phyloP scores from a whole-genome alignment of 2,113 vertebrate species.

The Trichomycterus rosablanca region DNA sequence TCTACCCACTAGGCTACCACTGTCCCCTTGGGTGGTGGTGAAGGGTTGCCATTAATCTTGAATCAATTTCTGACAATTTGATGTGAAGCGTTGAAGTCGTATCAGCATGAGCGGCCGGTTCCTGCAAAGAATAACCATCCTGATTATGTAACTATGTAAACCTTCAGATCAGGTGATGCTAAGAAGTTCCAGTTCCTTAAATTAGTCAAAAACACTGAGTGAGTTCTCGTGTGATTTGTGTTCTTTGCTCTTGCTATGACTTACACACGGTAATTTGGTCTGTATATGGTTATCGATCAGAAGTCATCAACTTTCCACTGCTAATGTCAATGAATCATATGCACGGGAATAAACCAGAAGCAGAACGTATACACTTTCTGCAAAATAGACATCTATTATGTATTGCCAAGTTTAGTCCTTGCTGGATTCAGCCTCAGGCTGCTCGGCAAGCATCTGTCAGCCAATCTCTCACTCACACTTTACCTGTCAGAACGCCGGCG shows the following conservation, averaged over 20 bases:
- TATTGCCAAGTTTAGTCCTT: slow-evolving; percentile 4
- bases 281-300: slow-evolving; percentile 7
- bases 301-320: background rate
- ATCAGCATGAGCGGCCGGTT: slow-evolving; percentile 3
- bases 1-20: too few species aligned
- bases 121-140: slow-evolving; percentile 25
- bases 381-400: background rate
- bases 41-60: background rate
- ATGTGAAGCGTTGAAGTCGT: slow-evolving; percentile 3
- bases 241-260: background rate
- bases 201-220: slow-evolving; percentile 15
- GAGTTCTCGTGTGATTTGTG: slow-evolving; percentile 20
- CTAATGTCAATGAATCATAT: background rate
- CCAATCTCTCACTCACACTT: slow-evolving; percentile 48
- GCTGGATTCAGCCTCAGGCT: slow-evolving; percentile 34
- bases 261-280: slow-evolving; percentile 13
- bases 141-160: too few species aligned
- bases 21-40: too few species aligned
- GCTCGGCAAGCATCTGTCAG: slow-evolving; percentile 24
- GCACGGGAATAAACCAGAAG: background rate
- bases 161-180: slow-evolving; percentile 28
- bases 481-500: slow-evolving; percentile 34
- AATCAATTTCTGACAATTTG: slow-evolving; percentile 2
- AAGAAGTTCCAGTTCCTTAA: slow-evolving; percentile 4
- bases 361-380: background rate